Conservation (phyloP, 2,797 vertebrate genomes). For the Gila robusta region DNA sequence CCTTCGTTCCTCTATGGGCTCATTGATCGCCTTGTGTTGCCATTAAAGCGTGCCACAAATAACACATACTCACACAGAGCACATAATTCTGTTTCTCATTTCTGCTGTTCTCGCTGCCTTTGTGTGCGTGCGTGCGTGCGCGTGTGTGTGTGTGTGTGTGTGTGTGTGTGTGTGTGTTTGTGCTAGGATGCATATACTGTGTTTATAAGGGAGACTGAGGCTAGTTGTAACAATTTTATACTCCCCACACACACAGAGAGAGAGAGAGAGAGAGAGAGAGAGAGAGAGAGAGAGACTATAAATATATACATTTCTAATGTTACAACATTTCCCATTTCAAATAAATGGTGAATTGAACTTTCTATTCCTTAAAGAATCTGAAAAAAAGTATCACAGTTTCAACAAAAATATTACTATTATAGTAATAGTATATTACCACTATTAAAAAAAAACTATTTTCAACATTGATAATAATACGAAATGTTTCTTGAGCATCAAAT, state of each 20-base stretch:
- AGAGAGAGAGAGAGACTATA: no score
- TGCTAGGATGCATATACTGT: not conserved
- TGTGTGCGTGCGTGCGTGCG: not conserved
- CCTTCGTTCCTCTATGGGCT: conserved; percentile 59
- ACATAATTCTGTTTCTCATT: conserved; percentile 56
- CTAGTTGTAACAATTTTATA: not conserved
- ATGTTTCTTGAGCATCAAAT: not conserved
- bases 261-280: no score
- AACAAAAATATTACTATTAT: no score
- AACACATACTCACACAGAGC: conserved; percentile 53
- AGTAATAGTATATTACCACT: no score
- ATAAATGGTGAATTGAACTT: not conserved
- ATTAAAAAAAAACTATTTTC: not conserved
- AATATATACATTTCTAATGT: no score
- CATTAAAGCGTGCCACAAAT: conserved; percentile 44
- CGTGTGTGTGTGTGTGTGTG: no score
- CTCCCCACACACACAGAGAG: no score
- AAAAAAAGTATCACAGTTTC: not conserved
- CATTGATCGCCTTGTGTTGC: conserved; percentile 53
- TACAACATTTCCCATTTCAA: conserved; percentile 2
- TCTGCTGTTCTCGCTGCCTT: not conserved
- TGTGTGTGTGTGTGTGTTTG: not conserved
- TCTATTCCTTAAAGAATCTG: not conserved
- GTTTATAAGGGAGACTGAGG: not conserved
- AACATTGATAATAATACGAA: not conserved